A percentile compares a stretch with the other conserved stretches of the same genome.
These are phyloP conservation scores for Chrysomela aeneicollis DNA, from an alignment of 2,888 invertebrate species.

Conservation along the genomic window DNA sequence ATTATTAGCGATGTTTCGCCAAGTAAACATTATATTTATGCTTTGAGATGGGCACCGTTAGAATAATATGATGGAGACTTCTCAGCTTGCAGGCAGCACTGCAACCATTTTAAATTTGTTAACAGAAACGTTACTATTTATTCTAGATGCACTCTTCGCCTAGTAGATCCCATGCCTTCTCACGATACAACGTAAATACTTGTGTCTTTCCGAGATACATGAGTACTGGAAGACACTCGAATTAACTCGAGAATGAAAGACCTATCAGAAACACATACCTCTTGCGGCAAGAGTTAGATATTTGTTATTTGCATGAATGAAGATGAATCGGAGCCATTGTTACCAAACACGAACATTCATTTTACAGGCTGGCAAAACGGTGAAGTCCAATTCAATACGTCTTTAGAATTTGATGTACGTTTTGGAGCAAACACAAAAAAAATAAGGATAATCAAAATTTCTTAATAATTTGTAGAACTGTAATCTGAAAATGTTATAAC, in stretches of 20 bases:
- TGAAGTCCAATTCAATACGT: too few species aligned
- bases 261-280: background rate
- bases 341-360: background rate
- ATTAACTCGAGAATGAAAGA: constrained; percentile 1
- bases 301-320: background rate
- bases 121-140: background rate
- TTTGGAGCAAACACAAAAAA: too few species aligned
- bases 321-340: background rate
- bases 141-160: background rate
- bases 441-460: too few species aligned
- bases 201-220: background rate
- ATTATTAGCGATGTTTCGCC: background rate
- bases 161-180: background rate
- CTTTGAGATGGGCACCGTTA: background rate
- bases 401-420: too few species aligned
- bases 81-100: background rate
- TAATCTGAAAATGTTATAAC: too few species aligned
- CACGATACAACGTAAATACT: constrained; percentile 4
- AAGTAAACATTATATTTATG: background rate
- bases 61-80: background rate
- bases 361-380: background rate
- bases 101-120: background rate
- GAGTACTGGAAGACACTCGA: constrained; percentile 3
- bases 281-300: constrained; percentile 1
- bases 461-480: too few species aligned